phyloP scores from a whole-genome alignment of 2,113 vertebrate genomes.

The Alectura lathami region DNA sequence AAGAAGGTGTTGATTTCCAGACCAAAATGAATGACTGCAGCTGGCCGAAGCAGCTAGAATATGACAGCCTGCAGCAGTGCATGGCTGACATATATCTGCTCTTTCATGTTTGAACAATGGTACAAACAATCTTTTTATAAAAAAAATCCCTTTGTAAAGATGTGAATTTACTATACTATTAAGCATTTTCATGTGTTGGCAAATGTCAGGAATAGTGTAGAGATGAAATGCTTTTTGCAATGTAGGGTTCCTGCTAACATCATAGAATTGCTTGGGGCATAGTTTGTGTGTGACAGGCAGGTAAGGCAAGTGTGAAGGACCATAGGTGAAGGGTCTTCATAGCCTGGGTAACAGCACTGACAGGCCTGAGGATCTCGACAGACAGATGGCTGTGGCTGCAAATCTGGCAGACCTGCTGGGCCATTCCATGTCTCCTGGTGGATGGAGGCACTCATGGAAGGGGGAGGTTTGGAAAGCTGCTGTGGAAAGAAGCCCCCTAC shows the following conservation, averaged over 20 bases:
- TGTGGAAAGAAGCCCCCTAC: not conserved
- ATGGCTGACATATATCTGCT: not conserved
- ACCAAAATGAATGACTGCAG: not conserved
- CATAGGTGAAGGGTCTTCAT: not conserved
- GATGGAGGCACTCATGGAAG: not conserved
- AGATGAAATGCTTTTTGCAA: not conserved
- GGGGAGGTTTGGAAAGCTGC: not conserved
- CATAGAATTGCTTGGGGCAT: not conserved
- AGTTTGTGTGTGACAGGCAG: not conserved
- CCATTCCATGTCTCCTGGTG: not conserved
- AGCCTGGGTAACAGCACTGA: not conserved
- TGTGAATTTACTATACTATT: not conserved
- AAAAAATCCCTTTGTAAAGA: not conserved
- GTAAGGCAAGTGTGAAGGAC: not conserved
- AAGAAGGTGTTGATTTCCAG: not conserved
- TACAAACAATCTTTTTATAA: not conserved
- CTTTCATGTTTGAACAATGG: not conserved
- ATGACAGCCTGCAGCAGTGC: not conserved
- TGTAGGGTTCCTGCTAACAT: not conserved
- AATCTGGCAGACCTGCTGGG: not conserved
- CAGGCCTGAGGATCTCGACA: not conserved
- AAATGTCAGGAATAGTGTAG: not conserved
- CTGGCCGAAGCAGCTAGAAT: not conserved
- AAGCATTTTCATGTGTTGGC: not conserved
- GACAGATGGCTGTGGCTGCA: not conserved